These are phyloP conservation scores for Leistus spinibarbis DNA, from an alignment of 2,888 invertebrate genomes.

Conservation along the genomic window DNA sequence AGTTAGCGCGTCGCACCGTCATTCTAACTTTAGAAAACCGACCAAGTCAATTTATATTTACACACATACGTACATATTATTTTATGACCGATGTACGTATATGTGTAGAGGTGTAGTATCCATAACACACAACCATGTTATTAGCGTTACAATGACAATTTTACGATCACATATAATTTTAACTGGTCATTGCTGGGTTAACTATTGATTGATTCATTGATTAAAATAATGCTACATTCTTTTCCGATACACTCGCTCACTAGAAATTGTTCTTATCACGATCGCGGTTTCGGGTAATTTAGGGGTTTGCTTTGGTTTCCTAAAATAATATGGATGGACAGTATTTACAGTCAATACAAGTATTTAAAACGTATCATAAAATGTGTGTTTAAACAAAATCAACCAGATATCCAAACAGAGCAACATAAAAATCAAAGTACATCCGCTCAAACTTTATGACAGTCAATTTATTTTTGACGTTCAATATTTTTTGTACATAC, in stretches of 20 bases:
- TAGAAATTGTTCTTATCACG: no score
- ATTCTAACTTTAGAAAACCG: conserved; percentile 32
- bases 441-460: no score
- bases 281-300: no score
- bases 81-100: background rate
- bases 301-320: no score
- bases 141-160: background rate
- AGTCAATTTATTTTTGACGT: background rate
- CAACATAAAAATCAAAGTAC: no score
- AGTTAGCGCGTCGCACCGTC: conserved; percentile 20
- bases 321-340: no score
- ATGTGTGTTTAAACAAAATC: no score
- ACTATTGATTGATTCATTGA: background rate
- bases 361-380: no score
- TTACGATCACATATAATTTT: background rate
- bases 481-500: conserved; percentile 54
- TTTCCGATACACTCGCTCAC: no score
- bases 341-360: no score
- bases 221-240: background rate
- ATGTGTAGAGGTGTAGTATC: background rate
- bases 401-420: no score
- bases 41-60: conserved; percentile 18
- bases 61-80: conserved; percentile 23
- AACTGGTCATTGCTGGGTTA: background rate
- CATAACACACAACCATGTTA: background rate